These are phyloP conservation scores for Formicarius rufipectus DNA, from an alignment of 2,113 vertebrate genomes.

Conservation along the genomic window DNA sequence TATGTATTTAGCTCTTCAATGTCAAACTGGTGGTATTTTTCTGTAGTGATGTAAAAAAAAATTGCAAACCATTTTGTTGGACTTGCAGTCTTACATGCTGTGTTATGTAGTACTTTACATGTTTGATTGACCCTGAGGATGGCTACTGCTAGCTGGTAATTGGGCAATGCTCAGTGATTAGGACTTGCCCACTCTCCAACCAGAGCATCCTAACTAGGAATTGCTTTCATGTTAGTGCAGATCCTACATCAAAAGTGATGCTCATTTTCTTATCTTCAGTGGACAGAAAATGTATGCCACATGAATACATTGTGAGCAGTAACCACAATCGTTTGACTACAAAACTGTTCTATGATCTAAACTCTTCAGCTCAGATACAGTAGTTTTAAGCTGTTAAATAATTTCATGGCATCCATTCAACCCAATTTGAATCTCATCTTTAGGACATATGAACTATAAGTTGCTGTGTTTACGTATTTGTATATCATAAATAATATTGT, in stretches of 20 bases:
- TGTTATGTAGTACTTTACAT: neutral
- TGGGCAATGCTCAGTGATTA: neutral
- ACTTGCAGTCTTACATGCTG: neutral
- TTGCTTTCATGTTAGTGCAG: neutral
- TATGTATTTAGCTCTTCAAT: neutral
- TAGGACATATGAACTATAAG: neutral
- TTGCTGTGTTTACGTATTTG: constrained; percentile 1
- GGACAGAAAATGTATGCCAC: neutral
- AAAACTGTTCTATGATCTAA: neutral
- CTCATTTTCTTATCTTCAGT: neutral
- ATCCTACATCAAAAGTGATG: neutral
- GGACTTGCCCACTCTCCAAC: neutral
- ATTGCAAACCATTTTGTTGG: neutral
- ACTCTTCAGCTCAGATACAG: neutral
- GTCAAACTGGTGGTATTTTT: neutral
- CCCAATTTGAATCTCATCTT: neutral
- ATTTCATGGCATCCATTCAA: neutral
- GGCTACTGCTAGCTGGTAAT: neutral
- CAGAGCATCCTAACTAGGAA: neutral
- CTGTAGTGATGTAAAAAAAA: neutral
- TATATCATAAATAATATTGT: neutral
- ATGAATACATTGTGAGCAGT: neutral
- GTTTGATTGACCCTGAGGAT: neutral
- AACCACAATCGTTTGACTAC: neutral
- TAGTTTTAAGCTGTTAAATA: neutral